These are phyloP conservation scores for Macrophya alboannulata DNA, from an alignment of 2,888 invertebrate species.

Conservation along the genomic window DNA sequence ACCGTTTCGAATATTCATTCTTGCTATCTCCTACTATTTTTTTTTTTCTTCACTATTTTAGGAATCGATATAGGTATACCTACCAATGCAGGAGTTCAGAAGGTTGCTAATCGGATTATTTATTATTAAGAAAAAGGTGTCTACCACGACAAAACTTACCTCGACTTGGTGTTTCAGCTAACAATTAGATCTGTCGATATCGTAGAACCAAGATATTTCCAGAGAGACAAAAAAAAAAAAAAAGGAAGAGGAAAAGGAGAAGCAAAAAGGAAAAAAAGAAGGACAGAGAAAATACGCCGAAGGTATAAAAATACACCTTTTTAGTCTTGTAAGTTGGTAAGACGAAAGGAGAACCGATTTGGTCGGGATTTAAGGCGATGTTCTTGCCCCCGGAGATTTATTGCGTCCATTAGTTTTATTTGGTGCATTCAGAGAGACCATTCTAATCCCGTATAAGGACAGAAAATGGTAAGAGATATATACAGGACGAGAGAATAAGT, in stretches of 20 bases:
- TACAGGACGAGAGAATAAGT: constrained; percentile 22
- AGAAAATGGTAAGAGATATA: constrained; percentile 56
- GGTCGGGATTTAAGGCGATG: constrained; percentile 53
- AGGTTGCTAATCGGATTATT: constrained; percentile 11
- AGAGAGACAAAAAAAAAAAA: background rate
- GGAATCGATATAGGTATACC: background rate
- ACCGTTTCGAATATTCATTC: constrained; percentile 26
- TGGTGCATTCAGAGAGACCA: constrained; percentile 59
- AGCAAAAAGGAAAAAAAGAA: background rate
- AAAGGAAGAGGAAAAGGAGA: background rate
- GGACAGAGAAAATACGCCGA: background rate
- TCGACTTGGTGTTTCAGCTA: background rate
- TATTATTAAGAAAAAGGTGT: constrained; percentile 13
- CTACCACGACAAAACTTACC: background rate
- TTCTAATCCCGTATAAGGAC: constrained; percentile 63
- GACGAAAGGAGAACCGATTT: constrained; percentile 50
- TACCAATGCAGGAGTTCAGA: background rate
- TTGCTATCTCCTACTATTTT: background rate
- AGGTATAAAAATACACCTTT: constrained; percentile 55
- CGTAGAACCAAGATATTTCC: background rate
- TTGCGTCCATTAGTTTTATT: constrained; percentile 64
- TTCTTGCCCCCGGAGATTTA: constrained; percentile 59
- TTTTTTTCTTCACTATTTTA: background rate
- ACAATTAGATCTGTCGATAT: constrained; percentile 37
- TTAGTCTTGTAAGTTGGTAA: constrained; percentile 42